phyloP scores from a whole-genome alignment of 2,797 vertebrate species.

The Leuciscus waleckii region DNA sequence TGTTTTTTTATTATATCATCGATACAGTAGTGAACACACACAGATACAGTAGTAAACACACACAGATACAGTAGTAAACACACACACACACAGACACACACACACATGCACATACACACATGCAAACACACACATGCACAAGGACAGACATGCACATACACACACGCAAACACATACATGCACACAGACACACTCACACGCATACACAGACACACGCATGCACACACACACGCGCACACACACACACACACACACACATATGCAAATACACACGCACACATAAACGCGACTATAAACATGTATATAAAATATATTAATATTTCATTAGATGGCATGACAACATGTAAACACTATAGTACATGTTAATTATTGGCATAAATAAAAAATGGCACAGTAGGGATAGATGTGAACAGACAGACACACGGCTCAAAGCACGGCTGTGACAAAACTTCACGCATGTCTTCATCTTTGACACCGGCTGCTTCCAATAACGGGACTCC shows the following conservation, averaged over 20 bases:
- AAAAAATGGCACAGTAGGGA: not conserved
- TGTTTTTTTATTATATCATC: too few species aligned
- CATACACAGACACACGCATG: too few species aligned
- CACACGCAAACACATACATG: too few species aligned
- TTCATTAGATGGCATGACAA: not conserved
- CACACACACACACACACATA: rapidly evolving
- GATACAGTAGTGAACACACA: too few species aligned
- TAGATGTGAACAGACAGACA: not conserved
- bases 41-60: too few species aligned
- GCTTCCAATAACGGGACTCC: conserved; percentile 37
- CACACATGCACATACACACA: not conserved
- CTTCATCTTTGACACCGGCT: conserved; percentile 22
- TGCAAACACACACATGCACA: too few species aligned
- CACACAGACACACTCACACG: too few species aligned
- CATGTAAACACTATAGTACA: not conserved
- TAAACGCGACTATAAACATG: not conserved
- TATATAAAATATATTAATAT: not conserved
- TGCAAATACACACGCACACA: too few species aligned
- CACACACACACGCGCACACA: rapidly evolving
- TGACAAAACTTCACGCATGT: conserved; percentile 17
- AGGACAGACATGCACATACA: too few species aligned
- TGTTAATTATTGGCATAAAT: not conserved
- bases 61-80: too few species aligned
- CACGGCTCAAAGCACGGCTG: not conserved
- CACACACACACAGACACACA: not conserved